Percentiles rank a stretch among this genome's conserved stretches.
phyloP scores from a whole-genome alignment of 2,888 invertebrate species.

The Exephanes ischioxanthus region DNA sequence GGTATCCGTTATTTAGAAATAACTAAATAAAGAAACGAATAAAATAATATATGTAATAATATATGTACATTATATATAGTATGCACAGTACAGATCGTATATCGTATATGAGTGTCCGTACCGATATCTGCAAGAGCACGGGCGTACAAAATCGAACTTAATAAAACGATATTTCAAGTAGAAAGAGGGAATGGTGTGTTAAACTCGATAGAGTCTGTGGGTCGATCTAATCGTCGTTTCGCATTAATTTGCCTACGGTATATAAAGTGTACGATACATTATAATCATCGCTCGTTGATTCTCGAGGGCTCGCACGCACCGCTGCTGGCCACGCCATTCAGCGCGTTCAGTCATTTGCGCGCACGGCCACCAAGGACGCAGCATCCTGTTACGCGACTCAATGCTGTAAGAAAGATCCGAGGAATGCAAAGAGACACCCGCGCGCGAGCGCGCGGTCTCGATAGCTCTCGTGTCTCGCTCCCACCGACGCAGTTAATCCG shows the following conservation, averaged over 20 bases:
- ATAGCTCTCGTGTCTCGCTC: conserved; percentile 27
- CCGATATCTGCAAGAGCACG: too few species aligned
- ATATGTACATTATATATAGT: too few species aligned
- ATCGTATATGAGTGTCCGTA: too few species aligned
- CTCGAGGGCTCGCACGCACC: conserved; percentile 26
- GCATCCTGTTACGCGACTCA: conserved; percentile 75
- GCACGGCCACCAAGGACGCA: conserved; percentile 73
- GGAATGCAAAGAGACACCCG: conserved; percentile 82
- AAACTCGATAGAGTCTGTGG: not conserved
- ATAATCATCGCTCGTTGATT: conserved; percentile 36
- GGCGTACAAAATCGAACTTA: too few species aligned
- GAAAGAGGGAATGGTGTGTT: not conserved
- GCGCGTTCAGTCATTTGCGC: conserved; percentile 52
- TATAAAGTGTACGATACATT: not conserved
- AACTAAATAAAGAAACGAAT: too few species aligned
- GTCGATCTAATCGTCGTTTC: not conserved
- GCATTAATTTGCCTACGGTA: not conserved
- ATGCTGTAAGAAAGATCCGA: conserved; percentile 74
- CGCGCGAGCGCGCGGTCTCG: conserved; percentile 74
- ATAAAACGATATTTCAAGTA: not conserved
- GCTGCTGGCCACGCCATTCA: not conserved
- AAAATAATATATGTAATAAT: too few species aligned
- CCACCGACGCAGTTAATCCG: not conserved
- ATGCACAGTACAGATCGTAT: too few species aligned
- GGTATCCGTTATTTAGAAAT: too few species aligned